phyloP scores from a whole-genome alignment of 2,797 vertebrate species.

The Steatocranus sp. region DNA sequence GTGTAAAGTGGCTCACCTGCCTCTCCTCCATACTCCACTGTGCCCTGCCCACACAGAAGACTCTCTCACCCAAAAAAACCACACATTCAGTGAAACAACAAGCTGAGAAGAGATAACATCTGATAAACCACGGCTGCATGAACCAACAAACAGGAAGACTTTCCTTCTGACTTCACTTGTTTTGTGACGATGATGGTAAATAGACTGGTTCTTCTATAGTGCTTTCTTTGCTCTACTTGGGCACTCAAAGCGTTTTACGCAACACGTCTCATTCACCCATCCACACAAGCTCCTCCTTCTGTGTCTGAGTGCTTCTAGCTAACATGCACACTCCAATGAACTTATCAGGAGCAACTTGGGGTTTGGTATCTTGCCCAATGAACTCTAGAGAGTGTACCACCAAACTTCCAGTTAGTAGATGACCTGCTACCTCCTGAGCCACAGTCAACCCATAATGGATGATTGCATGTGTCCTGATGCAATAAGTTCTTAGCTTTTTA shows the following conservation, averaged over 20 bases:
- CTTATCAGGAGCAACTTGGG: not conserved
- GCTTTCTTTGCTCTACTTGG: not conserved
- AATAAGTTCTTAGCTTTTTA: not conserved
- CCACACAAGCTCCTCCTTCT: not conserved
- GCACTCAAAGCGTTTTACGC: not conserved
- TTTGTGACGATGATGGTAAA: not conserved
- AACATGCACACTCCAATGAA: not conserved
- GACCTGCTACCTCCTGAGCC: not conserved
- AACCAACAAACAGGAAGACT: not conserved
- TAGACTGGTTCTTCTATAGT: not conserved
- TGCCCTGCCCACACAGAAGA: not conserved
- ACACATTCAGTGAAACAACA: not conserved
- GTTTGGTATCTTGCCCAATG: not conserved
- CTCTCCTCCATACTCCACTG: not conserved
- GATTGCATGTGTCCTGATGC: not conserved
- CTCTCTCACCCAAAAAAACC: not conserved
- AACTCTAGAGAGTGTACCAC: not conserved
- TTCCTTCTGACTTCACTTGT: not conserved
- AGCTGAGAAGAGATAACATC: not conserved
- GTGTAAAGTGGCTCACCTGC: not conserved
- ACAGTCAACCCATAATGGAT: not conserved
- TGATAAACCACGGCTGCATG: rapidly evolving
- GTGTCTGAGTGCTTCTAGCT: not conserved
- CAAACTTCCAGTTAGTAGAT: not conserved
- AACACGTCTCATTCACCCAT: not conserved